These are phyloP conservation scores for Steinernema feltiae DNA, from an alignment of 1,140 invertebrate genomes.

Conservation along the genomic window DNA sequence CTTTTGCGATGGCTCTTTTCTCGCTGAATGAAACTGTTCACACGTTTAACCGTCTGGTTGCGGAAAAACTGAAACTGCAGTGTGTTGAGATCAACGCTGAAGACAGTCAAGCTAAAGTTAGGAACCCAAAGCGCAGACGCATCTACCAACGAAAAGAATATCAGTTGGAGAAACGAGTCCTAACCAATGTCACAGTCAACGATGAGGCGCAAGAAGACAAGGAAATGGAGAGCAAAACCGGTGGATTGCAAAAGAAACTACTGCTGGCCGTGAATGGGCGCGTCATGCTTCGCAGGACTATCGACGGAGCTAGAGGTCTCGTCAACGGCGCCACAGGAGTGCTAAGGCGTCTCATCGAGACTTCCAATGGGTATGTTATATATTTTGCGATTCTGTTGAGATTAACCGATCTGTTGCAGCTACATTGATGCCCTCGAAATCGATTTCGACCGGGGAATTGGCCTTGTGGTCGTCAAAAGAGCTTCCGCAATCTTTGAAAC, in stretches of 20 bases:
- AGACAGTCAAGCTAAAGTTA: background rate
- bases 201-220: background rate
- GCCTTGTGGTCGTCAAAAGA: background rate
- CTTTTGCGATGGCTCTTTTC: conserved; percentile 5
- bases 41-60: background rate
- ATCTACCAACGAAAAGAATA: background rate
- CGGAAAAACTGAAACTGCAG: background rate
- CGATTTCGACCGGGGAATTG: background rate
- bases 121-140: background rate
- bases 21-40: background rate
- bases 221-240: background rate
- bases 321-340: background rate
- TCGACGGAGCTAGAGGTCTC: background rate
- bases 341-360: too few species aligned
- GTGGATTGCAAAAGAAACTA: background rate
- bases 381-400: too few species aligned
- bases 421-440: background rate
- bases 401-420: background rate
- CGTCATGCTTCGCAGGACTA: conserved; percentile 4
- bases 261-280: background rate
- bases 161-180: background rate
- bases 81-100: background rate
- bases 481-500: background rate
- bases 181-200: background rate
- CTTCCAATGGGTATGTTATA: too few species aligned